Percentiles rank a stretch among this genome's conserved stretches.
phyloP scores from a whole-genome alignment of 2,888 invertebrate genomes.

The Philereme vetulata region DNA sequence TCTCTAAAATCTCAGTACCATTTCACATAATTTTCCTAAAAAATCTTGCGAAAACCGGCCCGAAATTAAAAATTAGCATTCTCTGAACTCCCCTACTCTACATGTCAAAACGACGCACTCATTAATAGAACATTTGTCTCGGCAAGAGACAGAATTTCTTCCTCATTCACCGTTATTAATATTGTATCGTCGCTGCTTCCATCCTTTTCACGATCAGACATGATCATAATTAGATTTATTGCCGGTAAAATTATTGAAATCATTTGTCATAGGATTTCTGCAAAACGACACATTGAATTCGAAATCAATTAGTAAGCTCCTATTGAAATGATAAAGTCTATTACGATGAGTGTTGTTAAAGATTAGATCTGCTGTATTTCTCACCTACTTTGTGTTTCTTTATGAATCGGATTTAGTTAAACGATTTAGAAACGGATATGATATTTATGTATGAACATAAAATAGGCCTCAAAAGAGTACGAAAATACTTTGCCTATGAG shows the following conservation, averaged over 20 bases:
- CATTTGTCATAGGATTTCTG: constrained; percentile 33
- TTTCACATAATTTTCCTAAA: no score
- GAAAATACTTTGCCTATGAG: no score
- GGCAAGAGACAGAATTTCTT: constrained; percentile 71
- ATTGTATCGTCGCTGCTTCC: constrained; percentile 63
- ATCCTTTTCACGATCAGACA: constrained; percentile 63
- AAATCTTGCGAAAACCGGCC: no score
- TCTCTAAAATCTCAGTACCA: no score
- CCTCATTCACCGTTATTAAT: constrained; percentile 73
- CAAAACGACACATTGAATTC: constrained; percentile 15
- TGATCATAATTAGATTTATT: constrained; percentile 61
- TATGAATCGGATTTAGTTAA: no score
- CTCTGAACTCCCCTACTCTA: constrained; percentile 39
- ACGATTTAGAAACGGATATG: no score
- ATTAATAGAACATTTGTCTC: constrained; percentile 80
- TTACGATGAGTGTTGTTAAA: no score
- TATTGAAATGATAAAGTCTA: constrained; percentile 4
- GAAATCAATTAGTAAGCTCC: neutral
- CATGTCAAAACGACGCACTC: constrained; percentile 58
- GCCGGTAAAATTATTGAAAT: constrained; percentile 46
- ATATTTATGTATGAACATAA: no score
- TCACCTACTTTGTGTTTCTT: no score
- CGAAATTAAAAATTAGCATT: neutral
- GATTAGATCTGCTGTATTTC: no score
- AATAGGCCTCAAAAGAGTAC: no score